Evolutionary conservation across 2,888 invertebrate species (phyloP).

Genomic region (Siphonodentalium dalli): DNA sequence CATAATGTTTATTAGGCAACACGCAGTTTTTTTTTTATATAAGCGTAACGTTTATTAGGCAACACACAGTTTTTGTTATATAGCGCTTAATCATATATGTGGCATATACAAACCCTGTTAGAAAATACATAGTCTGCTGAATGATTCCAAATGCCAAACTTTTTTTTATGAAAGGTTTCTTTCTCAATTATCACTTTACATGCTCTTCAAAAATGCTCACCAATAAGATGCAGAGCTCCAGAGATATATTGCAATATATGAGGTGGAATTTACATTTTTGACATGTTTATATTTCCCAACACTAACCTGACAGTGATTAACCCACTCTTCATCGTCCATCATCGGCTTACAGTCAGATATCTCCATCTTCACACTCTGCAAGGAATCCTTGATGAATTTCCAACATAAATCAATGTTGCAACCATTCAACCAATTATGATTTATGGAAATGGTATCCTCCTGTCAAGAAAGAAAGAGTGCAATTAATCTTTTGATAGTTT

Average conservation of each 20-base stretch:
- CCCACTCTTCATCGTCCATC: conserved; percentile 78
- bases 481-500: neutral
- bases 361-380: conserved; percentile 77
- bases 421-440: conserved; percentile 97
- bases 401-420: conserved; percentile 82
- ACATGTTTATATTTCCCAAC: neutral
- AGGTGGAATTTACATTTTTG: neutral
- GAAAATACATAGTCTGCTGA: too few species aligned
- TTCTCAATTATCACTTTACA: too few species aligned
- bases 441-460: conserved; percentile 93
- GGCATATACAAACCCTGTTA: too few species aligned
- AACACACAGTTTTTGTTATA: too few species aligned
- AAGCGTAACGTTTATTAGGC: too few species aligned
- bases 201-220: too few species aligned
- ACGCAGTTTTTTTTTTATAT: too few species aligned
- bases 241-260: neutral
- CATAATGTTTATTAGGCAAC: too few species aligned
- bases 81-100: too few species aligned
- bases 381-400: conserved; percentile 73
- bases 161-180: too few species aligned
- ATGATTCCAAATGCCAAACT: too few species aligned
- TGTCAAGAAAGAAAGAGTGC: conserved; percentile 41
- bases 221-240: too few species aligned
- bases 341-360: conserved; percentile 79
- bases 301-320: conserved; percentile 76